phyloP scores from a whole-genome alignment of 2,797 vertebrate species.

The Clarias platycephalus region DNA sequence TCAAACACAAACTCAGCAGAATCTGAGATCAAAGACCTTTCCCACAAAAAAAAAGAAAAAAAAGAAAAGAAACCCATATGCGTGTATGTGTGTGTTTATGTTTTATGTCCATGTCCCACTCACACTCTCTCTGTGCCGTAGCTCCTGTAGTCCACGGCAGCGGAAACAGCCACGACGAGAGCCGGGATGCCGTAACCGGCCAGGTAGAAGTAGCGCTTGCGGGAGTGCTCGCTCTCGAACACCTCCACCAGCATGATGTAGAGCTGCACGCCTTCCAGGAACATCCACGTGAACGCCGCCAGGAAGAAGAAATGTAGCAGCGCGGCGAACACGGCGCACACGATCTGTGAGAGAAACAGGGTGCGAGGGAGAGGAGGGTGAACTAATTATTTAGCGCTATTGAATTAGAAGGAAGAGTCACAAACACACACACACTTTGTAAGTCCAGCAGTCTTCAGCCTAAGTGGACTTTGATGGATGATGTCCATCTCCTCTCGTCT shows the following conservation, averaged over 20 bases:
- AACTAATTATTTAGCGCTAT: slow-evolving; percentile 4
- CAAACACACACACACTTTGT: neutral
- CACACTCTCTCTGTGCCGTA: slow-evolving; percentile 96
- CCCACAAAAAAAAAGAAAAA: neutral
- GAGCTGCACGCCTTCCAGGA: slow-evolving; percentile 95
- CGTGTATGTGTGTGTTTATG: slow-evolving; percentile 39
- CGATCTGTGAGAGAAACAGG: slow-evolving; percentile 75
- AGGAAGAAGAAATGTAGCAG: slow-evolving; percentile 98
- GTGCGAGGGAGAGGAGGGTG: neutral
- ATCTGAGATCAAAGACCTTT: slow-evolving; percentile 2
- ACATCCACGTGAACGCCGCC: slow-evolving; percentile 99
- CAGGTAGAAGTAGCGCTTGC: slow-evolving; percentile 91
- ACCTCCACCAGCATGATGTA: slow-evolving; percentile 99
- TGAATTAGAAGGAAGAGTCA: neutral
- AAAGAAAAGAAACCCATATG: slow-evolving; percentile 25
- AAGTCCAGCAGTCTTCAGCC: neutral
- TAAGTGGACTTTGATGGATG: slow-evolving; percentile 43
- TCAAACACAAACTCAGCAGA: slow-evolving; percentile 1
- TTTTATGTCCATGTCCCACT: slow-evolving; percentile 66
- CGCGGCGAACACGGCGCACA: slow-evolving; percentile 92
- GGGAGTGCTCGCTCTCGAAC: slow-evolving; percentile 94
- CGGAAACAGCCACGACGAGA: slow-evolving; percentile 90
- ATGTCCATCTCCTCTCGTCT: slow-evolving; percentile 25
- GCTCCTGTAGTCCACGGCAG: slow-evolving; percentile 93
- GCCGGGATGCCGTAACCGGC: slow-evolving; percentile 93